These are phyloP conservation scores for Scaeva pyrastri DNA, from an alignment of 2,888 invertebrate species.

Conservation along the genomic window DNA sequence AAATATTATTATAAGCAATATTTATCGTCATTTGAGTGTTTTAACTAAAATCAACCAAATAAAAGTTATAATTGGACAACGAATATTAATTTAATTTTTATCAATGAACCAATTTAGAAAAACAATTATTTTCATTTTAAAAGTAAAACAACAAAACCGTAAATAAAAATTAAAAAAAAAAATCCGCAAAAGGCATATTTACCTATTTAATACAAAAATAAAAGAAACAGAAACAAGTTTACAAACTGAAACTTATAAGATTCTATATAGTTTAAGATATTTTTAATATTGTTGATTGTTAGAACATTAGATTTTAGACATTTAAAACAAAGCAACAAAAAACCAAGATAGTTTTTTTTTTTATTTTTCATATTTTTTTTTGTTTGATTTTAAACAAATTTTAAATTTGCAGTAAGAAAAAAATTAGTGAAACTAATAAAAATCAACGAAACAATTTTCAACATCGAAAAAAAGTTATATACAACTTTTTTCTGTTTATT, in stretches of 20 bases:
- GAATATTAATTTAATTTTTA: constrained; percentile 21
- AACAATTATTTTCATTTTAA: constrained; percentile 25
- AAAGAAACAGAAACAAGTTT: constrained; percentile 40
- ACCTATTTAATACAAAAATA: background rate
- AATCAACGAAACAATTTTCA: constrained; percentile 43
- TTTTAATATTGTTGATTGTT: constrained; percentile 76
- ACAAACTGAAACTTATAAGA: constrained; percentile 69
- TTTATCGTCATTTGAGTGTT: constrained; percentile 67
- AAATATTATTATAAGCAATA: background rate
- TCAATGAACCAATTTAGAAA: constrained; percentile 54
- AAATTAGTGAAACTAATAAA: constrained; percentile 54
- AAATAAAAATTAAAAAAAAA: constrained; percentile 38
- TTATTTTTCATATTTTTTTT: background rate
- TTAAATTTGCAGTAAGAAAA: constrained; percentile 36
- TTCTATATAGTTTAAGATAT: constrained; percentile 72
- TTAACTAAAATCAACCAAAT: constrained; percentile 5
- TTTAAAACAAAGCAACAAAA: constrained; percentile 20
- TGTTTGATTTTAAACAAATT: constrained; percentile 44
- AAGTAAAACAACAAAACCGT: constrained; percentile 38
- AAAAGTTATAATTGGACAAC: constrained; percentile 41
- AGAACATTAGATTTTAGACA: constrained; percentile 64
- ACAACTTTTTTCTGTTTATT: constrained; percentile 5
- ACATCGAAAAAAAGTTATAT: constrained; percentile 57
- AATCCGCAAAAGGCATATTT: constrained; percentile 25
- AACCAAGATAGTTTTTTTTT: constrained; percentile 1